Base-by-base conservation (phyloP, 2,888 invertebrate genomes). In the Abrostola tripartita region DNA sequence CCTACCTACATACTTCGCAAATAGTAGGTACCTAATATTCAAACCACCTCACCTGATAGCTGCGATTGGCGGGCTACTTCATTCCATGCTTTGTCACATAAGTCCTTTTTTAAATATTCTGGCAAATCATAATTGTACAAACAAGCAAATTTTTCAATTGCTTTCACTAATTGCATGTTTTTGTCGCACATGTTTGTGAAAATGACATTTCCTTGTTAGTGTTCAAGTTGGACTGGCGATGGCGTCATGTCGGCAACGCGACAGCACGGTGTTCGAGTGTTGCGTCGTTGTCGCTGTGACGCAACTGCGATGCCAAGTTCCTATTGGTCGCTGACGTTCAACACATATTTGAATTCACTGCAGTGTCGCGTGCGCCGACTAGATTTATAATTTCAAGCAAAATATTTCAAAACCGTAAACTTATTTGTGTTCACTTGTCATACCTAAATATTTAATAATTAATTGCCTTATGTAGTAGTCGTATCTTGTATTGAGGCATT, bases 21-120 rank as follows among this genome's bases (percentile, higher is more conserved):
- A 44, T 36, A 66, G 37, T 10, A n/a, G n/a, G n/a, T n/a, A n/a
- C n/a, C n/a, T n/a, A 55, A 50, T 12, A 41, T 10, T 38, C n/a
- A 55, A 57, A 73, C 37, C 11, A 5, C 56, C 74, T 78, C 71
- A 87, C 87, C 85, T 58, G 85, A 61, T 44, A 85, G 70, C 56
- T 78, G 61, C 54, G 79, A 79, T 68, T 78, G 81, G 40, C 65
- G 71, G 5, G 86, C 79, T 50, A 88, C 83, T 74, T 86, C 87
- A 37, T 52, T 69, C 87, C 87, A 88, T 9, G 86, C 86, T 61
- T 70, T 78, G 41, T 88, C 87, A 11, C 82, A 82, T 5, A 82
- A 53, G 51, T 88, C 87, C 68, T 83, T 88, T 66, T 81, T 84
- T 60, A 81, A 76, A 63, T 87, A 88, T 37, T 87, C 87, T 1